Evolutionary conservation across 2,797 vertebrate genomes (phyloP), one percentile per base, ranked within the genome.

Genomic region (Pachyuromys duprasi): DNA sequence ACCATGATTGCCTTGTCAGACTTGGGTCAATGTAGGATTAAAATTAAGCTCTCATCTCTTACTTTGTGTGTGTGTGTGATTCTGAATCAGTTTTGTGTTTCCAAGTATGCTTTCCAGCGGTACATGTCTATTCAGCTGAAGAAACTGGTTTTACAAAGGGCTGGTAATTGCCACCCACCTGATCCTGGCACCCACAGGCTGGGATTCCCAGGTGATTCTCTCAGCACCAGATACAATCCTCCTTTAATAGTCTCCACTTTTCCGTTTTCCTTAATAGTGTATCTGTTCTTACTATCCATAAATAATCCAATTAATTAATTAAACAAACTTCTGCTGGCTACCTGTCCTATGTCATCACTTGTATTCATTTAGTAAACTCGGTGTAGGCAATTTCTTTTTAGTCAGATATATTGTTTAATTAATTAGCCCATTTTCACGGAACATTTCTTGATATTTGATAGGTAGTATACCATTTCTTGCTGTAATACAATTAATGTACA

Each of bases 341-440:
- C 8, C 9, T 81, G 33, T 24, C 45, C 9, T 39, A 17, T 39
- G 15, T 72, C n/a, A 82, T 86, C n/a, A 87, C 6, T 53, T 36
- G 39, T 84, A 65, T 15, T 55, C 82, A 39, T 83, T 96, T 89
- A 79, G 33, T 92, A 69, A 93, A 69, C 69, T 94, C 8, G n/a
- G 3, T 45, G 49, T 75, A 78, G 28, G 1, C 1, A 65, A 49
- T 74, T 79, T 88, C 60, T 60, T 89, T 80, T 70, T 18, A 74
- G 49, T 26, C 57, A 91, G 89, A 67, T 36, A 15, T 55, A 36
- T 70, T 95, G 36, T 74, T 80, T 76, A 91, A 55, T 89, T 90
- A 90, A 95, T 89, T 79, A 82, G 55, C 36, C 14, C 8, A 84
- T 75, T 79, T 18, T 95, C 90, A 93, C 31, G 22, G 84, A 72